phyloP scores from a whole-genome alignment of 2,797 vertebrate species.

The Numenius phaeopus region DNA sequence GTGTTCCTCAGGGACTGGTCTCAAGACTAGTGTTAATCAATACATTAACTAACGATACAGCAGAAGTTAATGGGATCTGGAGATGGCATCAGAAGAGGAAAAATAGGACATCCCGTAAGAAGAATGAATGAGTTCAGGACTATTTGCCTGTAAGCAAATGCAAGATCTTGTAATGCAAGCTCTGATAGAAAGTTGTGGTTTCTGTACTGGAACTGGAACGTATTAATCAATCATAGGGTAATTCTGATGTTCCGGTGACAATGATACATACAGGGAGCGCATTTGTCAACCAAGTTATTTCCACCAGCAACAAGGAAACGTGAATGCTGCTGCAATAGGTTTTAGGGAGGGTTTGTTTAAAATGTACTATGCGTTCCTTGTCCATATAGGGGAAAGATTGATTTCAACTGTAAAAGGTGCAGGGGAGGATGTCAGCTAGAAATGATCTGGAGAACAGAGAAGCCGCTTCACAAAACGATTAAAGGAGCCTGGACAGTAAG shows the following conservation, averaged over 20 bases:
- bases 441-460: background rate
- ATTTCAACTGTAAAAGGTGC: background rate
- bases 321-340: background rate
- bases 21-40: background rate
- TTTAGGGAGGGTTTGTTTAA: background rate
- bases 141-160: background rate
- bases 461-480: background rate
- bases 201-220: background rate
- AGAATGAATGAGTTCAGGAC: background rate
- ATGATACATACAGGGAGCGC: background rate
- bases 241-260: background rate
- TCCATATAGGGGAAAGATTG: background rate
- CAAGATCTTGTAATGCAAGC: background rate
- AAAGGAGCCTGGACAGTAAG: background rate
- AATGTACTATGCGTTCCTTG: background rate
- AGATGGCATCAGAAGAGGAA: background rate
- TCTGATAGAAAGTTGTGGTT: background rate
- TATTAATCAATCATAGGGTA: background rate
- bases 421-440: background rate
- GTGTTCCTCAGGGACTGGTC: background rate
- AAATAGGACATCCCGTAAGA: background rate
- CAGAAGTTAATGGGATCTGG: background rate
- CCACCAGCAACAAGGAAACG: background rate
- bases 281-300: background rate
- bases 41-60: background rate